Conservation (phyloP, 2,113 vertebrate species). For the Numida meleagris region DNA sequence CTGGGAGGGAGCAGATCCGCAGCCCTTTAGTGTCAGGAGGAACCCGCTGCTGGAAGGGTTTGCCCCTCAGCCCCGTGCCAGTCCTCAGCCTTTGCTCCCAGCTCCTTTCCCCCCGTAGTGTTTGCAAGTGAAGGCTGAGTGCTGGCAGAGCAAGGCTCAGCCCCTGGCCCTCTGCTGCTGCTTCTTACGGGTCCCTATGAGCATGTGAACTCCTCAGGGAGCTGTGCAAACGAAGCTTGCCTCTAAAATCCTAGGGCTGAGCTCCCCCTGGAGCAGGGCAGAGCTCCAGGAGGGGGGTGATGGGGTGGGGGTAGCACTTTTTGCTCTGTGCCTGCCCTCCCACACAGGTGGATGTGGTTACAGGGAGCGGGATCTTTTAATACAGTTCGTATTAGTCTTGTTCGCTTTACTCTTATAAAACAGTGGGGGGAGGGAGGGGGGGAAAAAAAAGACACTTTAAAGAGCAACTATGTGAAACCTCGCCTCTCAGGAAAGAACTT, state of each 20-base stretch:
- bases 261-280: not conserved
- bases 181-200: not conserved
- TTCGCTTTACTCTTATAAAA: not conserved
- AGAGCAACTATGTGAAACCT: not conserved
- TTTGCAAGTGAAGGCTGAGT: not conserved
- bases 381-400: not conserved
- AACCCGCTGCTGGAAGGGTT: not conserved
- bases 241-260: not conserved
- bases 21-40: not conserved
- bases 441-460: not conserved
- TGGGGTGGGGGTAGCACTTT: not conserved
- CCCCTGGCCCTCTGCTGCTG: not conserved
- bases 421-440: accelerated
- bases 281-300: too few species aligned
- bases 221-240: not conserved
- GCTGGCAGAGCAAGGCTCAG: not conserved
- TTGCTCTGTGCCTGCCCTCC: not conserved
- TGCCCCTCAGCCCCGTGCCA: not conserved
- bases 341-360: not conserved
- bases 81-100: not conserved
- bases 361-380: not conserved
- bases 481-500: not conserved
- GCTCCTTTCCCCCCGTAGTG: not conserved
- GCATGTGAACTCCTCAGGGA: not conserved
- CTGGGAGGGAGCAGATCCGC: not conserved